Evolutionary conservation across 2,797 vertebrate species (phyloP).

Genomic region (Percopsis omiscomaycus): DNA sequence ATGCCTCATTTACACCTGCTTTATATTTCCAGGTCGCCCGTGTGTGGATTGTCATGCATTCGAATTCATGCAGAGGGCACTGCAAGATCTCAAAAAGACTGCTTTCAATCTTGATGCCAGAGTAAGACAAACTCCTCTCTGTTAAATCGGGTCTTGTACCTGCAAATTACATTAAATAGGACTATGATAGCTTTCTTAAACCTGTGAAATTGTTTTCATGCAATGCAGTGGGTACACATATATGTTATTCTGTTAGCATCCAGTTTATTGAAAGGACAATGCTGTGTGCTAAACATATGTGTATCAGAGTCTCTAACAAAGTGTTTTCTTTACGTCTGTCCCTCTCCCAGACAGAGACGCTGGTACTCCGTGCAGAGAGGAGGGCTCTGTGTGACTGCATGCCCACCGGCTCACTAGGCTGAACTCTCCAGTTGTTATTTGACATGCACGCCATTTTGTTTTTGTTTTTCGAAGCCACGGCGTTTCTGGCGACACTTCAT

Average conservation of each 20-base stretch:
- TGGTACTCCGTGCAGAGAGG: constrained; percentile 88
- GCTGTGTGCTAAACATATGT: too few species aligned
- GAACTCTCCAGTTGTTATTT: constrained; percentile 43
- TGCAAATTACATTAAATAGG: too few species aligned
- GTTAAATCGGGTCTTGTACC: not conserved
- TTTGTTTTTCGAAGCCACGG: not conserved
- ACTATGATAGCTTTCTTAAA: too few species aligned
- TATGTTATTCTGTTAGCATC: too few species aligned
- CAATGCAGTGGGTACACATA: too few species aligned
- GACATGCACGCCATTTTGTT: not conserved
- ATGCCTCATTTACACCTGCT: not conserved
- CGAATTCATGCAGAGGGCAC: constrained; percentile 97
- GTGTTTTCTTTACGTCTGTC: constrained; percentile 15
- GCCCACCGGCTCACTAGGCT: constrained; percentile 81
- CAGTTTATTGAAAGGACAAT: too few species aligned
- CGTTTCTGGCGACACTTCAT: constrained; percentile 16
- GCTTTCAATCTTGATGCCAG: constrained; percentile 88
- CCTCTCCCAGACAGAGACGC: constrained; percentile 83
- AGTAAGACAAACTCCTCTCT: constrained; percentile 68
- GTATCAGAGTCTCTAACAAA: too few species aligned
- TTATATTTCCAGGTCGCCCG: constrained; percentile 81
- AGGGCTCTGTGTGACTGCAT: constrained; percentile 90
- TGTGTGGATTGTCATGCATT: constrained; percentile 96
- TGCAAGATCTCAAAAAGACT: constrained; percentile 92
- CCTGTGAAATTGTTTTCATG: too few species aligned